A percentile compares a stretch with the other conserved stretches of the same genome.
Conservation (phyloP, 2,888 invertebrate species). For the Caenorhabditis drosophilae region DNA sequence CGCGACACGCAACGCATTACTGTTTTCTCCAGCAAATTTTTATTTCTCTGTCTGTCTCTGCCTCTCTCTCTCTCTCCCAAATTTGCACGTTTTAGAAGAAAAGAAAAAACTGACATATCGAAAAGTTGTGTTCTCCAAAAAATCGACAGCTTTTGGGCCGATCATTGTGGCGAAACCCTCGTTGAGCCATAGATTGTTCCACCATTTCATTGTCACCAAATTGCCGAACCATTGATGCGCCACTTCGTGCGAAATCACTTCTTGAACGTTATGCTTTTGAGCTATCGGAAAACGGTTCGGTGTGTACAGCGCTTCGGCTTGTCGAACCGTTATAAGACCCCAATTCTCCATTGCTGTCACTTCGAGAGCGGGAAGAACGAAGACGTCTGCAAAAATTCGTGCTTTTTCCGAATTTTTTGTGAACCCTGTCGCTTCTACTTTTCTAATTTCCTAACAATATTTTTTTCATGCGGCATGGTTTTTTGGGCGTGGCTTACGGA, state of each 20-base stretch:
- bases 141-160: constrained; percentile 37
- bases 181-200: constrained; percentile 65
- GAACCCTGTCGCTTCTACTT: no score
- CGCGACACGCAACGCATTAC: no score
- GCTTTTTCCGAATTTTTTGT: no score
- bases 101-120: constrained; percentile 39
- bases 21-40: no score
- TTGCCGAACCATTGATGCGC: constrained; percentile 67
- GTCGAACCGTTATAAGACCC: constrained; percentile 48
- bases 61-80: no score
- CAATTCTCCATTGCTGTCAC: constrained; percentile 66
- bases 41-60: no score
- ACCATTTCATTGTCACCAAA: constrained; percentile 66
- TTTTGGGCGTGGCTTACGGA: no score
- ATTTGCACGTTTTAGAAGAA: no score
- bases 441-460: no score
- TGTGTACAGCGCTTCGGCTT: constrained; percentile 31
- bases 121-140: constrained; percentile 35
- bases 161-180: constrained; percentile 57
- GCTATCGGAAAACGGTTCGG: constrained; percentile 14
- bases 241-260: constrained; percentile 52
- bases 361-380: constrained; percentile 47
- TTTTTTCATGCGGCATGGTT: no score
- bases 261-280: constrained; percentile 23
- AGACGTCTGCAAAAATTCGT: constrained; percentile 63